Evolutionary conservation across 2,888 invertebrate genomes (phyloP).

Genomic region (Parascotia fuliginaria): DNA sequence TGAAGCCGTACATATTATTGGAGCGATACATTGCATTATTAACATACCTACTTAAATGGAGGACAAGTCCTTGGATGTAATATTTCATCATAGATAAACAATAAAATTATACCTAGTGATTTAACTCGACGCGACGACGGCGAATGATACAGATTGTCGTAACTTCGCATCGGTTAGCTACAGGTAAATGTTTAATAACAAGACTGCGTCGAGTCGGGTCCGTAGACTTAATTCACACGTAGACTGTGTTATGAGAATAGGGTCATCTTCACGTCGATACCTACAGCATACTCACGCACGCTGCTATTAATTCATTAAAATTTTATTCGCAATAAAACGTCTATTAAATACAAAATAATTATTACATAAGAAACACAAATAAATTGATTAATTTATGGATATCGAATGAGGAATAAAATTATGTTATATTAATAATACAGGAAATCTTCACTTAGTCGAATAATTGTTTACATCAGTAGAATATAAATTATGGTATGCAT

Average conservation of each 20-base stretch:
- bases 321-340: neutral
- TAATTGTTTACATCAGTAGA: too few species aligned
- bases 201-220: slow-evolving; percentile 26
- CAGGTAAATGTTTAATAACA: slow-evolving; percentile 49
- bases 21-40: too few species aligned
- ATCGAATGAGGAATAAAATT: neutral
- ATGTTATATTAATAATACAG: neutral
- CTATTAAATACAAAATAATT: neutral
- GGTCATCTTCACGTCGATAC: too few species aligned
- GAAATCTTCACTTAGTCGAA: neutral
- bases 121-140: too few species aligned
- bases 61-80: neutral
- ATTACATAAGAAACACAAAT: neutral
- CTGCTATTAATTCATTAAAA: too few species aligned
- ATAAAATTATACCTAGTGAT: too few species aligned
- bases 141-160: slow-evolving; percentile 33
- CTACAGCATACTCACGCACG: too few species aligned
- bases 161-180: slow-evolving; percentile 34
- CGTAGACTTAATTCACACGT: too few species aligned
- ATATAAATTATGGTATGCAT: too few species aligned
- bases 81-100: slow-evolving; percentile 29
- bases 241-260: neutral
- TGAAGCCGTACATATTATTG: too few species aligned
- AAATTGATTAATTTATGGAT: neutral
- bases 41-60: too few species aligned